Evolutionary conservation across 2,888 invertebrate species (phyloP), one percentile per base, ranked within the genome.

Genomic region (Hoplodrina blanda): DNA sequence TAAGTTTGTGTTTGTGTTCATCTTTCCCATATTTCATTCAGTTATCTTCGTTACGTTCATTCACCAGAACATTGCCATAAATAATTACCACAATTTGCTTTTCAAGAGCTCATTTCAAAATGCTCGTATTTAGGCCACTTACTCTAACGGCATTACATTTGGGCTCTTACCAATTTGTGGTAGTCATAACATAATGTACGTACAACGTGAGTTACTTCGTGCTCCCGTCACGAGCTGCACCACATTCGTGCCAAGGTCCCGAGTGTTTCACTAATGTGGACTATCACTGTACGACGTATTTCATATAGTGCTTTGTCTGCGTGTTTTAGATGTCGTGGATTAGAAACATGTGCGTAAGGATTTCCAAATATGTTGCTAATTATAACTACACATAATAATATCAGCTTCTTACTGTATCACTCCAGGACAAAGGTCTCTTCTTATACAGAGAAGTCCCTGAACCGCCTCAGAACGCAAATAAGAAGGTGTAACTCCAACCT

Each of bases 241-340:
- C 84, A 85, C 86, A 93, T 90, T 88, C 81, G 86, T 91, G 93
- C 91, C 94, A 93, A 93, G 94, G 93, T 87, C 88, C 80, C 59
- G 68, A 73, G 68, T 84, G 87, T 89, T 90, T 87, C 88, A 85
- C 85, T 92, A 90, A 92, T 92, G 86, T 91, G 85, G 78, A 70
- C 88, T 87, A 87, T 87, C 44, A 55, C 55, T 53, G 13, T 19
- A 37, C 37, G 50, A 87, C 87, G 85, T 85, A 80, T 46, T 59
- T 49, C 54, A 69, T 66, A 65, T 66, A 67, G 54, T 49, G 49
- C 56, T 73, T 68, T 80, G 80, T 69, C 55, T 65, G 17, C 56
- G 57, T 60, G 44, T 52, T 67, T 59, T 33, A 44, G 33, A 30
- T 71, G 66, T 56, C 20, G 33, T 62, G 15, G 19, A 57, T 62